These are phyloP conservation scores for human DNA, from an alignment of 2,113 vertebrate genomes.

Conservation along the genomic window DNA sequence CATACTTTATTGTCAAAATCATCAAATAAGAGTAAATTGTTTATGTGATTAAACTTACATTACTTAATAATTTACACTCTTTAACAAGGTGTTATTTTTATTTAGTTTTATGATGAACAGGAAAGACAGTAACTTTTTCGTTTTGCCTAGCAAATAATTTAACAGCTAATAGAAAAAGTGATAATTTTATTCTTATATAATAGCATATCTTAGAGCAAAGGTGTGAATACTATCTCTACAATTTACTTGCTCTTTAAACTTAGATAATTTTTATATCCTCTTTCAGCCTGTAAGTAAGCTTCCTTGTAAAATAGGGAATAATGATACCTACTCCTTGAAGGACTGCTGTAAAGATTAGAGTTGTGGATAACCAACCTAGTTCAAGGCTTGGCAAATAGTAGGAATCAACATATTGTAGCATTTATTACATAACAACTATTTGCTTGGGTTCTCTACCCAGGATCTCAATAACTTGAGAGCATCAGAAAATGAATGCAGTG, in stretches of 20 bases:
- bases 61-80: not conserved
- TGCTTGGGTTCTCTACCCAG: not conserved
- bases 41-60: not conserved
- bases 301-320: not conserved
- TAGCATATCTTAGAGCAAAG: not conserved
- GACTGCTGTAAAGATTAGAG: not conserved
- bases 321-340: not conserved
- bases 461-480: not conserved
- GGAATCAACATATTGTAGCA: not conserved
- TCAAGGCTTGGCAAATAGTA: not conserved
- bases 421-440: not conserved
- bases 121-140: not conserved
- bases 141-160: not conserved
- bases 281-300: not conserved
- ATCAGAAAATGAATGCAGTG: not conserved
- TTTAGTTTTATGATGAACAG: not conserved
- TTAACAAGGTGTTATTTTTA: not conserved
- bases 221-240: not conserved
- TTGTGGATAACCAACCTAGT: not conserved
- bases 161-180: not conserved
- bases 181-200: not conserved
- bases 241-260: not conserved
- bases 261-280: not conserved
- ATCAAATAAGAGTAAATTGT: not conserved
- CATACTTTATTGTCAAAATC: constrained; percentile 18